Base-by-base conservation (phyloP, 2,797 vertebrate species). In the Sylvilagus floridanus region DNA sequence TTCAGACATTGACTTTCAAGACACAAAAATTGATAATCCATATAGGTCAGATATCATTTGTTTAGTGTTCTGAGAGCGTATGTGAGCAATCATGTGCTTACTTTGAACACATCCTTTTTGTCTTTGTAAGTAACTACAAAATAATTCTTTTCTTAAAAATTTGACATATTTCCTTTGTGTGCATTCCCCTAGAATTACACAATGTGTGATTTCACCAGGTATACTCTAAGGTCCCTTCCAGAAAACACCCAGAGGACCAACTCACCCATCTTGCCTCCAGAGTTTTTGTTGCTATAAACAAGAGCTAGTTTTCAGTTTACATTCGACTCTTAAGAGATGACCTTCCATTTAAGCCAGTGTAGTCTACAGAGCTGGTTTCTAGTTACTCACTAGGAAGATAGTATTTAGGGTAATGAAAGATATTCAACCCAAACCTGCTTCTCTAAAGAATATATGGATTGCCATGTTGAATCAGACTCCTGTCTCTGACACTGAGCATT, bases 211-310 rank as follows among this genome's bases (percentile, higher is more conserved):
- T 79, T 75, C 94, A 73, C 52, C 57, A 3, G 76, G 28, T 91
- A 93, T 93, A 84, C 81, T 93, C 26, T 60, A 95, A 94, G 91
- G 50, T 52, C 21, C 60, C 60, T 68, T 94, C 76, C 52, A 14
- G 71, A 83, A 97, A 95, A 94, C 93, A 95, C 93, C 71, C 88
- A 47, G 62, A 92, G 92, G 95, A 93, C 37, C 62, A 87, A 77
- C 71, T 91, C 24, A 42, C 13, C 89, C 52, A 47, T 54, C 66
- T 95, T 81, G 57, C 52, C 77, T 85, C 47, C 28, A 77, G 82
- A 93, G 57, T 95, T 83, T 97, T 94, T 84, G 90, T 94, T 95
- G 32, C 73, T 92, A 69, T 77, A 76, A 96, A 94, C 81, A 92
- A 65, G 14, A 62, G 32, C 32, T 37, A 72, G 65, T 92, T 57